Evolutionary conservation across 2,797 vertebrate genomes (phyloP), one percentile per base, ranked within the genome.

Genomic region (Sebastes hubbsi): DNA sequence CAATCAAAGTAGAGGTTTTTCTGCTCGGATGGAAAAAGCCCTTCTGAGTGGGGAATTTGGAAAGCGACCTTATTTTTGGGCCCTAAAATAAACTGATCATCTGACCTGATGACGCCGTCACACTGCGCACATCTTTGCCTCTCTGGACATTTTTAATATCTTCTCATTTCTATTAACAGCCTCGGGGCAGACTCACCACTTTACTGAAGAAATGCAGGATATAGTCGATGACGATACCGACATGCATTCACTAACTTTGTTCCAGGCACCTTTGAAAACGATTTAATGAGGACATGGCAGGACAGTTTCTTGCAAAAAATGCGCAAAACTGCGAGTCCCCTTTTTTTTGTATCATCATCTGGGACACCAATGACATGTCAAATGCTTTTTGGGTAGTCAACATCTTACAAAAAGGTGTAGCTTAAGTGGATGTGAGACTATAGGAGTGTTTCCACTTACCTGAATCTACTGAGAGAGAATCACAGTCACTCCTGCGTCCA

Each of bases 11-110:
- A 12, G 42, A 58, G 24, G 30, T 24, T 24, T 42, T 42, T 68
- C 38, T 66, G 29, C 30, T 83, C 8, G 11, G 32, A 25, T 42
- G 62, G 67, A 87, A 85, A 76, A 83, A 78, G 63, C 61, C 63
- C 55, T 78, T 63, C 14, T 60, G 8, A 82, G 34, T 42, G 62
- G 54, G 14, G 27, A 78, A 76, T 84, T 59, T 83, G 63, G 66
- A 84, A 67, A 82, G 83, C 69, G 94, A 94, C 94, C 94, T 94
- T 94, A 77, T 93, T 95, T 90, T 84, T 30, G 60, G 75, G 78
- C 87, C 94, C 82, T 89, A 94, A 95, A 95, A 95, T 95, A 95
- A 94, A 94, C 90, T 25, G 75, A 82, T 88, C 92, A 91, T 91
- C 89, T 94, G 92, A 92, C 84, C n/a, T 69, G 88, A 81, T 92